Base-by-base conservation (phyloP, 1,140 invertebrate species). In the Drosophila parabipectinata region DNA sequence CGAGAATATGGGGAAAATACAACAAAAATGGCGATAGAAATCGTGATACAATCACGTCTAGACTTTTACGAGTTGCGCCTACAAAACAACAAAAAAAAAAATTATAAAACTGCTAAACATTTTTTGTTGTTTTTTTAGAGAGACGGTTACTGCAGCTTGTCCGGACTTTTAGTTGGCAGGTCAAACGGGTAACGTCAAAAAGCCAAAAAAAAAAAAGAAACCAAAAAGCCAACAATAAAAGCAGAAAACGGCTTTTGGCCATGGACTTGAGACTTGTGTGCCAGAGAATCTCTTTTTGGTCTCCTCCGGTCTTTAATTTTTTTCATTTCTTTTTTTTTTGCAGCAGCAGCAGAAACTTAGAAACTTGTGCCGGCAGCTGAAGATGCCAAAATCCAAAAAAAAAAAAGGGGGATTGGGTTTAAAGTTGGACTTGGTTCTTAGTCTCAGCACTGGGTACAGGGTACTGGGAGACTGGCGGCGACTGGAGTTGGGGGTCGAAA, bases 21-120 rank as follows among this genome's bases (percentile, higher is more conserved):
- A 78, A 75, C 60, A 89, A 84, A 90, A 84, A 89, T 90, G 88
- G 82, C 87, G 87, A 90, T 87, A 90, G 88, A 90, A 90, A 90
- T 90, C 88, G 87, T 90, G 88, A 90, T 90, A 90, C 77, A 87
- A 90, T 90, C 88, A 87, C 87, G 88, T 90, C 88, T 90, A 90
- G 88, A 90, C 88, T 90, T 82, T 85, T 82, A 90, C 77, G 77
- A 80, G 87, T 83, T 83, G 88, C 82, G 77, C 82, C 87, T 90
- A 90, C 87, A 63, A 85, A 85, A 66, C 21, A 51, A 55, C 18
- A 37, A 18, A 26, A 52, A 39, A 52, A 39, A 55, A 28, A 53
- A 44, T 47, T 64, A 63, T 55, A 68, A 62, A 62, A 62, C 57
- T 14, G 14, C 55, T 45, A 39, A 62, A 48, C 34, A 47, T 24